Evolutionary conservation across 1,140 invertebrate species (phyloP).

Genomic region (Polyergus mexicanus): DNA sequence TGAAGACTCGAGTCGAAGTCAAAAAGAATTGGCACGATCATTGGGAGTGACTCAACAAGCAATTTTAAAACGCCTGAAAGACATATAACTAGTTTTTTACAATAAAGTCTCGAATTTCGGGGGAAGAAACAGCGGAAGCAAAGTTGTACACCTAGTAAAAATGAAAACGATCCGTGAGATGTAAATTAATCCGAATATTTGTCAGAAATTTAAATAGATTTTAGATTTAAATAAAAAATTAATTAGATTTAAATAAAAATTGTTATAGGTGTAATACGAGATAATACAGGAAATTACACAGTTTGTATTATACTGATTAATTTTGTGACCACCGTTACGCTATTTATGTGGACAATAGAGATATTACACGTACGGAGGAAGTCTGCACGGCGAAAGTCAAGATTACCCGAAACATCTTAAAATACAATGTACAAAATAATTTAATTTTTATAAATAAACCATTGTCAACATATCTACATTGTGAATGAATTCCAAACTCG

Average conservation of each 20-base stretch:
- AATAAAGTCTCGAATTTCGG: too few relatives aligned
- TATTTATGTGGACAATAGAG: constrained; percentile 83
- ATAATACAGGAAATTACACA: constrained; percentile 82
- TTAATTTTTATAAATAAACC: constrained; percentile 19
- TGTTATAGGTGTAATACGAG: constrained; percentile 83
- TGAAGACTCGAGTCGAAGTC: too few relatives aligned
- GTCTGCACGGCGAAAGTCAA: background rate
- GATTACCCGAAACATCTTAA: background rate
- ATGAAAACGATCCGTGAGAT: too few relatives aligned
- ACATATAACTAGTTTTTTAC: too few relatives aligned
- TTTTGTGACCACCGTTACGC: constrained; percentile 79
- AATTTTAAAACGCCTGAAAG: too few relatives aligned
- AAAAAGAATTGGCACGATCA: too few relatives aligned
- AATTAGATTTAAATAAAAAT: background rate
- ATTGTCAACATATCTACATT: background rate
- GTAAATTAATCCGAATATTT: too few relatives aligned
- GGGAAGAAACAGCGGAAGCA: too few relatives aligned
- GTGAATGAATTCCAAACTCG: background rate
- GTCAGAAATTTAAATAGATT: constrained; percentile 7
- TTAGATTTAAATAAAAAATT: constrained; percentile 4
- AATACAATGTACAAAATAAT: constrained; percentile 13
- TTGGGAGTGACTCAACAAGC: too few relatives aligned
- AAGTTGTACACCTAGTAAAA: too few relatives aligned
- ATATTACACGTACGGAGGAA: constrained; percentile 67
- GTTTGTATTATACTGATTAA: constrained; percentile 84